A percentile compares a stretch with the other conserved stretches of the same genome.
phyloP scores from a whole-genome alignment of 2,113 vertebrate species.

The Scalopus aquaticus region DNA sequence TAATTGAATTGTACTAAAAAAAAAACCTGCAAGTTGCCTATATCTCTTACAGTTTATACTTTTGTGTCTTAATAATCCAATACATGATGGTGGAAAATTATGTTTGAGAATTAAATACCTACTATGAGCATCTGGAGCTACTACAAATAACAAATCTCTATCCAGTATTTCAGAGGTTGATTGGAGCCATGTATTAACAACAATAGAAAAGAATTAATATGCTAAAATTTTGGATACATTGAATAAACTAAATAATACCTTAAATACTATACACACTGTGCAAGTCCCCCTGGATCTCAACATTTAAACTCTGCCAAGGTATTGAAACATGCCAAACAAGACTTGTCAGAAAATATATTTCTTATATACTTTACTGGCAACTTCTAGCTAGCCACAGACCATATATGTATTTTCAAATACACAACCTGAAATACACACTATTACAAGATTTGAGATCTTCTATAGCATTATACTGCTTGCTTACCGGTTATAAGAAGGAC shows the following conservation, averaged over 20 bases:
- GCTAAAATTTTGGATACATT: background rate
- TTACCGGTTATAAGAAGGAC: background rate
- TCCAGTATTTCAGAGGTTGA: constrained; percentile 13
- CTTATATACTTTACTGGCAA: background rate
- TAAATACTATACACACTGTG: background rate
- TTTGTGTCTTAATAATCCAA: background rate
- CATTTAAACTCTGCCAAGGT: background rate
- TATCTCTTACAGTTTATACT: background rate
- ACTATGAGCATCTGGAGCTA: constrained; percentile 3
- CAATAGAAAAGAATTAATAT: constrained; percentile 3
- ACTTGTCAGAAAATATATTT: background rate
- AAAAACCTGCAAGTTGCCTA: background rate
- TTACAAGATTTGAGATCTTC: background rate
- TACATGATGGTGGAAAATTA: background rate
- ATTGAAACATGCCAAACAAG: constrained; percentile 33
- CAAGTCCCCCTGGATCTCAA: background rate
- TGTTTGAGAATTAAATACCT: background rate
- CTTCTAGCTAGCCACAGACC: background rate
- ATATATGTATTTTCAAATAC: background rate
- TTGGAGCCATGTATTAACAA: background rate
- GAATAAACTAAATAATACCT: constrained; percentile 12
- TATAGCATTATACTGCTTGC: background rate
- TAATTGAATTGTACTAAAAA: background rate
- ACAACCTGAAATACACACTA: background rate
- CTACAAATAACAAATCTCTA: background rate